phyloP scores from a whole-genome alignment of 1,140 invertebrate species.

The Achatina immaculata region DNA sequence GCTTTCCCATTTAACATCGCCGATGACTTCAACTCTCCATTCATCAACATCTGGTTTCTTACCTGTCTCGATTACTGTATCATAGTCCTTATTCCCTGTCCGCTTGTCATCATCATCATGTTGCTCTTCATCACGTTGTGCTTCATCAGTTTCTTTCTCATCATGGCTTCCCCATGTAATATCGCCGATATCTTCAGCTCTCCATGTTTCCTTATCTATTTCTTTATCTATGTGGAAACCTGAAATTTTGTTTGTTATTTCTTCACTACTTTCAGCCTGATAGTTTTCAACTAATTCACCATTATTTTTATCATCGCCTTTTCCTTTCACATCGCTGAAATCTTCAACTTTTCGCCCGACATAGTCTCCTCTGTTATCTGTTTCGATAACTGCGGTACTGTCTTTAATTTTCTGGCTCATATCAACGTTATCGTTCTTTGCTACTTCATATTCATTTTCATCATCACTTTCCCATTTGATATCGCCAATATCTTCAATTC shows the following conservation, averaged over 20 bases:
- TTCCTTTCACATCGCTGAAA: no score
- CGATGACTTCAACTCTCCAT: background rate
- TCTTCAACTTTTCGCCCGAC: no score
- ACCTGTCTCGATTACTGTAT: no score
- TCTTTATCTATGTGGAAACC: background rate
- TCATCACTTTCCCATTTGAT: constrained; percentile 8
- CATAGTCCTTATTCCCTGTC: background rate
- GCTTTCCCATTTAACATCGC: constrained; percentile 1
- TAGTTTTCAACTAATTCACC: no score
- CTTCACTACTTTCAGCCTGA: background rate
- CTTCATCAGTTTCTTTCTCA: background rate
- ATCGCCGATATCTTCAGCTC: background rate
- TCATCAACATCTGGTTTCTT: background rate
- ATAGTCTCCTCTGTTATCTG: no score
- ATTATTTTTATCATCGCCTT: background rate
- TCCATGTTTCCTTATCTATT: background rate
- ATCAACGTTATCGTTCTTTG: no score
- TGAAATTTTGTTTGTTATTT: background rate
- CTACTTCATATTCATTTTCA: no score
- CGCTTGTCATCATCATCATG: background rate
- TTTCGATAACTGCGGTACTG: no score
- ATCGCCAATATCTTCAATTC: constrained; percentile 4
- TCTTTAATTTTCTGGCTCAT: no score
- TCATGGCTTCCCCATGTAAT: background rate
- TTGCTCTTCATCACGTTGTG: background rate